These are phyloP conservation scores for Junonia oenone DNA, from an alignment of 2,888 invertebrate species.

Conservation along the genomic window DNA sequence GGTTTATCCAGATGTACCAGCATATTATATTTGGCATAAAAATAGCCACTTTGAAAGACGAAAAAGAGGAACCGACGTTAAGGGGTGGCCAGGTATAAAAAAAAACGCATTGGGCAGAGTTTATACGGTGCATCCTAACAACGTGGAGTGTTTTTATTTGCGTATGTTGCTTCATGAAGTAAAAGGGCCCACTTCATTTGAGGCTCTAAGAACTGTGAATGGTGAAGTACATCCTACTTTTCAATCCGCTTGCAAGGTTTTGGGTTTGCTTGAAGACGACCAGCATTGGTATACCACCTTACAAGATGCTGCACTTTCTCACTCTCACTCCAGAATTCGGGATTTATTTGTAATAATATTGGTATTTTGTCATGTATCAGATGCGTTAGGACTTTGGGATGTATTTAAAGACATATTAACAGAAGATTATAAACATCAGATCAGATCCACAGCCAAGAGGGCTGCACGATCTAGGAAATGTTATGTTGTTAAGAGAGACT, in stretches of 20 bases:
- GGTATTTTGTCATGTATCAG: constrained; percentile 30
- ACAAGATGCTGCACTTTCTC: constrained; percentile 32
- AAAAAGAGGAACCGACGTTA: background rate
- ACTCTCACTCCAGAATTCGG: constrained; percentile 3
- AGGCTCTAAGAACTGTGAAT: constrained; percentile 23
- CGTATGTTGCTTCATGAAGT: constrained; percentile 23
- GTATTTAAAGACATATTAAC: constrained; percentile 30
- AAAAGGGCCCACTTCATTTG: constrained; percentile 25
- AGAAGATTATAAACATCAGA: constrained; percentile 19
- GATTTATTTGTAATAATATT: constrained; percentile 30
- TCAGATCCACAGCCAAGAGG: too few species aligned
- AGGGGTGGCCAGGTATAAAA: background rate
- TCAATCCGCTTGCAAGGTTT: constrained; percentile 30
- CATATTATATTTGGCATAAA: constrained; percentile 26
- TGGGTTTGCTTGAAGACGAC: constrained; percentile 44
- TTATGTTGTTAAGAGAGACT: too few species aligned
- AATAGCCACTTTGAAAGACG: too few species aligned
- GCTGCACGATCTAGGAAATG: constrained; percentile 9
- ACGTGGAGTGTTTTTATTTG: constrained; percentile 24
- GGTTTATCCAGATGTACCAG: constrained; percentile 26
- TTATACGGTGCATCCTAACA: constrained; percentile 23
- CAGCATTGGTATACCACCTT: constrained; percentile 37
- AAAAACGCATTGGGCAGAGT: constrained; percentile 16
- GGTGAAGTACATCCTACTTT: constrained; percentile 23
- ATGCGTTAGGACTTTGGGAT: constrained; percentile 32